A percentile compares a stretch with the other conserved stretches of the same genome.
Evolutionary conservation across 2,797 vertebrate species (phyloP).

Genomic region (Uromys caudimaculatus): DNA sequence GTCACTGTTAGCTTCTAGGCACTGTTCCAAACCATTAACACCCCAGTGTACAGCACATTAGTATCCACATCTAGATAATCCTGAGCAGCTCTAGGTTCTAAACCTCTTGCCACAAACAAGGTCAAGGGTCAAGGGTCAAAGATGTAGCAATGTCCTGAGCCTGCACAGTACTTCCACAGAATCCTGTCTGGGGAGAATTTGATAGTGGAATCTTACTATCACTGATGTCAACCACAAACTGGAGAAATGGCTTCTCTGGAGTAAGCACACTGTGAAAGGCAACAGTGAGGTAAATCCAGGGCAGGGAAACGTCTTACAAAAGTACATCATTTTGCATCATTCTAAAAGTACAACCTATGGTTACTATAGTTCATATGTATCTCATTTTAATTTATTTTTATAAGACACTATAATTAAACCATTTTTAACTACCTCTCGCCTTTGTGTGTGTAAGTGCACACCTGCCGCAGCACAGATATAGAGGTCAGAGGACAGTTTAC

Average conservation of each 20-base stretch:
- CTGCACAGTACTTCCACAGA: background rate
- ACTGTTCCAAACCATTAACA: background rate
- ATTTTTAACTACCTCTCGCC: background rate
- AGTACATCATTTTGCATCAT: background rate
- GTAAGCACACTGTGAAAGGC: background rate
- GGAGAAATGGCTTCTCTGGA: background rate
- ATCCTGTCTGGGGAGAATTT: background rate
- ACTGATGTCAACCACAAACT: background rate
- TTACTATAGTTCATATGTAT: background rate
- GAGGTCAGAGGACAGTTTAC: background rate
- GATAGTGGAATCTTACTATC: background rate
- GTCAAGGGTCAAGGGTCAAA: background rate
- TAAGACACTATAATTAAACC: background rate
- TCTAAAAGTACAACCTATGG: conserved; percentile 30
- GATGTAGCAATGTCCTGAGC: background rate
- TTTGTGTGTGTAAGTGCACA: background rate
- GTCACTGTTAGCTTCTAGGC: background rate
- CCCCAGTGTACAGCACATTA: background rate
- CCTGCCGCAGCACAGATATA: background rate
- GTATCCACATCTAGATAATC: background rate
- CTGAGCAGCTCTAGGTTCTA: background rate
- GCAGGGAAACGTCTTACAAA: background rate
- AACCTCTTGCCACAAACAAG: background rate
- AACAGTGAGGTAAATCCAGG: background rate
- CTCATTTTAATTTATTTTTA: background rate